Conservation (phyloP, 2,113 vertebrate species). For the Marmota flaviventris region DNA sequence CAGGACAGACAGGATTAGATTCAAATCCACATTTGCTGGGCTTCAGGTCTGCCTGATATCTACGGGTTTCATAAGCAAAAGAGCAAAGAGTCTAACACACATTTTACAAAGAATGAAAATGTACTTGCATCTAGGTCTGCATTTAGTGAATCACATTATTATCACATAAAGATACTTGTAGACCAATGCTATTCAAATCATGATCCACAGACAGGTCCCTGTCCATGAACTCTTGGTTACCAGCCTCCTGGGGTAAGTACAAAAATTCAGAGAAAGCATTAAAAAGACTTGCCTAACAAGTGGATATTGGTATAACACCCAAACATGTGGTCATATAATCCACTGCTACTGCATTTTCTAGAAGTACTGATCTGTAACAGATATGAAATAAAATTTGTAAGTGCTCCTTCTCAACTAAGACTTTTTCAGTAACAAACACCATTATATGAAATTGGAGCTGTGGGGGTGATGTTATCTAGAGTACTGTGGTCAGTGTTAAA, state of each 20-base stretch:
- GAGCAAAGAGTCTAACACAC: background rate
- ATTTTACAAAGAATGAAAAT: constrained; percentile 20
- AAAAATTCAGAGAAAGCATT: background rate
- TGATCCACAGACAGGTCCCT: background rate
- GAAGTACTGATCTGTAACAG: background rate
- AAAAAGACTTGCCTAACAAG: background rate
- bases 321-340: background rate
- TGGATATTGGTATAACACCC: background rate
- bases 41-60: background rate
- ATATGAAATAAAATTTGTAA: background rate
- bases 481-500: background rate
- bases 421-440: background rate
- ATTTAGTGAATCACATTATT: background rate
- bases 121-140: background rate
- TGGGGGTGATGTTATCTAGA: background rate
- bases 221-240: background rate
- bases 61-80: background rate
- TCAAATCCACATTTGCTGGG: background rate
- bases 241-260: background rate
- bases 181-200: background rate
- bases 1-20: background rate
- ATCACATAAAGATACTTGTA: background rate
- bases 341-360: background rate
- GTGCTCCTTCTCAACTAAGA: background rate
- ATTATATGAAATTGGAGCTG: background rate